These are phyloP conservation scores for Acronicta leporina DNA, from an alignment of 2,888 invertebrate genomes.

Conservation along the genomic window DNA sequence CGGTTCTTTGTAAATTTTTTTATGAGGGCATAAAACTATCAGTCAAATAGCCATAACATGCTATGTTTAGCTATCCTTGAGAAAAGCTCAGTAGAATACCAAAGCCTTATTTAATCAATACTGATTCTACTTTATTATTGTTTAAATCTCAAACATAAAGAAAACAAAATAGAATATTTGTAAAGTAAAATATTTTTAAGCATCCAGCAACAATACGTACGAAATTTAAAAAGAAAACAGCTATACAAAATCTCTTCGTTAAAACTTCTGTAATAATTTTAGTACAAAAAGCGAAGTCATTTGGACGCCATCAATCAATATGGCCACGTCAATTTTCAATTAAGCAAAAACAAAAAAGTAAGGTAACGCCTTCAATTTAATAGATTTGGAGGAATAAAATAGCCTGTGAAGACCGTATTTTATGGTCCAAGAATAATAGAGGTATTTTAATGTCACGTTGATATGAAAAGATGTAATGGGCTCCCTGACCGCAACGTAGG, in stretches of 20 bases:
- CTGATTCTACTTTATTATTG: not conserved
- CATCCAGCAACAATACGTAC: not conserved
- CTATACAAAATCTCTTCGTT: not conserved
- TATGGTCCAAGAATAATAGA: conserved; percentile 27
- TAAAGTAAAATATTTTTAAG: not conserved
- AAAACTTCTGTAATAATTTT: conserved; percentile 16
- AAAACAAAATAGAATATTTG: not conserved
- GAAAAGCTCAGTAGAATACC: no score
- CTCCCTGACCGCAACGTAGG: conserved; percentile 32
- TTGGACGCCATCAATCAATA: conserved; percentile 58
- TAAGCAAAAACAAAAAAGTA: conserved; percentile 60
- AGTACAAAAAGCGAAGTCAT: conserved; percentile 50
- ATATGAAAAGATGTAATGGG: conserved; percentile 44
- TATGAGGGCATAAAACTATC: no score
- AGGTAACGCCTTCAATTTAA: conserved; percentile 29
- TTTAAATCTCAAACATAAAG: not conserved
- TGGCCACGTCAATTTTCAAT: conserved; percentile 63
- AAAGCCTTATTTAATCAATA: not conserved
- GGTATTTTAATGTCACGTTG: conserved; percentile 34
- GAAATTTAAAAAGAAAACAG: conserved; percentile 2
- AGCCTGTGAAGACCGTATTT: conserved; percentile 19
- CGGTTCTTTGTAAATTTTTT: no score
- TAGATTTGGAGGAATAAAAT: conserved; percentile 25
- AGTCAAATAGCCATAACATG: no score
- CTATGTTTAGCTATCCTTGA: no score